Evolutionary conservation across 2,888 invertebrate genomes (phyloP).

Genomic region (Lithophane ornitopus): DNA sequence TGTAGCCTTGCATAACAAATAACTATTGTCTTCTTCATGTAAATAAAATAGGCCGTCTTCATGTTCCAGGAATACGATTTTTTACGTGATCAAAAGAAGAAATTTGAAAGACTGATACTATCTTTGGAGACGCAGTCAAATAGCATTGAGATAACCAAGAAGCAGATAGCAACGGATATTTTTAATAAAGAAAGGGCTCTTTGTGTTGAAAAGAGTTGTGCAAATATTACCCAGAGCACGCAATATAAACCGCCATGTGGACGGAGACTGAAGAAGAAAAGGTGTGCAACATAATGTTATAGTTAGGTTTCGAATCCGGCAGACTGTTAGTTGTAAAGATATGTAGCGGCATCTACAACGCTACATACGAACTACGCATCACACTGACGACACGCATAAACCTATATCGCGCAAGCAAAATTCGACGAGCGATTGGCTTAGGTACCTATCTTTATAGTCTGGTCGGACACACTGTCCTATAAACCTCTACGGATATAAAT

Average conservation of each 20-base stretch:
- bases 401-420: no score
- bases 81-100: slow-evolving; percentile 80
- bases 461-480: no score
- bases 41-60: background rate
- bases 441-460: no score
- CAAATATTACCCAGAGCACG: slow-evolving; percentile 61
- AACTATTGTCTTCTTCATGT: background rate
- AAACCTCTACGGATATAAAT: no score
- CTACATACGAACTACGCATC: no score
- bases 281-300: no score
- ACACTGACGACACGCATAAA: no score
- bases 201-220: slow-evolving; percentile 78
- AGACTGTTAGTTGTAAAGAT: background rate
- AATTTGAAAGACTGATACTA: slow-evolving; percentile 77
- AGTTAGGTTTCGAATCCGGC: no score
- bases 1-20: no score
- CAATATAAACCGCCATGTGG: slow-evolving; percentile 46
- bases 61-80: slow-evolving; percentile 80
- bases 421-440: no score
- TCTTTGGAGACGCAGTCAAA: slow-evolving; percentile 75
- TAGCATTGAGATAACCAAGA: slow-evolving; percentile 76
- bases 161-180: slow-evolving; percentile 77
- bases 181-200: slow-evolving; percentile 79
- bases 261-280: slow-evolving; percentile 75
- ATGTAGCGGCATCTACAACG: no score